Conservation (phyloP, 2,797 vertebrate genomes). For the Masticophis lateralis region DNA sequence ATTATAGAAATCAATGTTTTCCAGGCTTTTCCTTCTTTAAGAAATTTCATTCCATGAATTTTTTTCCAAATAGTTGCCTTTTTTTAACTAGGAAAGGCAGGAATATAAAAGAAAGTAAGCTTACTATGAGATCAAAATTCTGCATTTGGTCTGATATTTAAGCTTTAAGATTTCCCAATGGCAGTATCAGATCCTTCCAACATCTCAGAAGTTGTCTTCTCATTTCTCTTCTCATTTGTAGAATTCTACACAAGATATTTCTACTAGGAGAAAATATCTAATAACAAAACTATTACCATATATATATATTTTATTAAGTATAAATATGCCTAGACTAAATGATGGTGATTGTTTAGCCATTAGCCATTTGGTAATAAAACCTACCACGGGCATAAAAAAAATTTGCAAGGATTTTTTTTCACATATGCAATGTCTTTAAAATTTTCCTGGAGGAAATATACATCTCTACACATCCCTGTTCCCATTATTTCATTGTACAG, state of each 20-base stretch:
- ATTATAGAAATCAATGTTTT: neutral
- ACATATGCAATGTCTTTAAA: neutral
- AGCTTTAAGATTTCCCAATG: neutral
- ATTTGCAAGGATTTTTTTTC: constrained; percentile 20
- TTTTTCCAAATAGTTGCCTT: neutral
- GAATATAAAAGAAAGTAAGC: neutral
- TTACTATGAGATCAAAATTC: neutral
- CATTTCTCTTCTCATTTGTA: neutral
- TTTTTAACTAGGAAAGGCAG: neutral
- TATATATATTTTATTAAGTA: too few relatives aligned
- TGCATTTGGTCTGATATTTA: neutral
- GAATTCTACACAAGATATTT: neutral
- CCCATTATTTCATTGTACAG: neutral
- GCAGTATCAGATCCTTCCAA: neutral
- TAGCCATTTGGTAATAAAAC: neutral
- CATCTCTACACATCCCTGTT: accelerated
- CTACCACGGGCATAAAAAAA: neutral
- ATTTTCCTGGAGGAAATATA: neutral
- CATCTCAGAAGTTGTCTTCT: neutral
- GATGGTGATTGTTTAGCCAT: neutral
- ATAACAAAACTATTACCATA: neutral
- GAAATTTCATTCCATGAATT: constrained; percentile 3
- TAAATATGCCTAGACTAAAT: neutral
- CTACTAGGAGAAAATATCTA: neutral
- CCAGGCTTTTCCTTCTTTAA: constrained; percentile 1